phyloP scores from a whole-genome alignment of 2,888 invertebrate genomes.

The Iphiclides podalirius region DNA sequence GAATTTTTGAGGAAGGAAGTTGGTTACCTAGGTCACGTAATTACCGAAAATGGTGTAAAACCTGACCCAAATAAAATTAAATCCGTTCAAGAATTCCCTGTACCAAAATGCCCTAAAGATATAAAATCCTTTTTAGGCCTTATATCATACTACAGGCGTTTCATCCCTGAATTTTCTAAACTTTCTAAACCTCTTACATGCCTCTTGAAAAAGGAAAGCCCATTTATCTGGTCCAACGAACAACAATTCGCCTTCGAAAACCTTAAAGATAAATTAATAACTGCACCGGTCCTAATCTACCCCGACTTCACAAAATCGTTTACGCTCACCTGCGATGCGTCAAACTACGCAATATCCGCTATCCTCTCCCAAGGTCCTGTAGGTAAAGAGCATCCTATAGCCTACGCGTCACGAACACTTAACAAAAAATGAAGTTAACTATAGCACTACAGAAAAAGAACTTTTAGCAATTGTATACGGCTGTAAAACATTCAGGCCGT shows the following conservation, averaged over 20 bases:
- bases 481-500: constrained; percentile 14
- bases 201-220: neutral
- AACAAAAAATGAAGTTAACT: no score
- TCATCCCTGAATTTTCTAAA: neutral
- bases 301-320: no score
- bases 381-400: neutral
- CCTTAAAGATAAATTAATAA: neutral
- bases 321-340: neutral
- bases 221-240: neutral
- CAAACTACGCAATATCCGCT: neutral
- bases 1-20: constrained; percentile 33
- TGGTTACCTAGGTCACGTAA: constrained; percentile 33
- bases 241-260: neutral
- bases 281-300: no score
- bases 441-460: no score
- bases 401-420: neutral
- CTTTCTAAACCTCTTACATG: neutral
- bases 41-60: constrained; percentile 34
- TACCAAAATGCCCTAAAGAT: constrained; percentile 13
- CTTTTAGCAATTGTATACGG: constrained; percentile 16
- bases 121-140: constrained; percentile 37
- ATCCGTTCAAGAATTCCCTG: constrained; percentile 24
- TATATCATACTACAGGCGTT: constrained; percentile 36
- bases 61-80: constrained; percentile 29
- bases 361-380: neutral